Base-by-base conservation (phyloP, 2,888 invertebrate genomes). In the Parapristionchus giblindavisi region DNA sequence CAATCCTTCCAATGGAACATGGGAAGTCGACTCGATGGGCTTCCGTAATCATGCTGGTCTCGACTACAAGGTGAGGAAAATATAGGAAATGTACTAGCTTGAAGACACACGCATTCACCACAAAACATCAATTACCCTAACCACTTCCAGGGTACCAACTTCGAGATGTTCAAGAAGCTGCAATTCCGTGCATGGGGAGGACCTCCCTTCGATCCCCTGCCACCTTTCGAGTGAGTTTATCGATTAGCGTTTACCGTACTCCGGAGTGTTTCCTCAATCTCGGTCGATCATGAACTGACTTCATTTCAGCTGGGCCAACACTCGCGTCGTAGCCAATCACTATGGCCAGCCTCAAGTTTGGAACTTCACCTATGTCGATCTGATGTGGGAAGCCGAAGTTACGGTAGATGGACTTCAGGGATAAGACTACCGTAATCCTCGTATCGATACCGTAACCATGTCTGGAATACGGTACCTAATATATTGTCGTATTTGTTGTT, bases 271-370 rank as follows among this genome's bases (percentile, higher is more conserved):
- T 32, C 38, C 1, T 4, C 56, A 17, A 38, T 32, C 8, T n/a
- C 14, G 52, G 48, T 14, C 58, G 14, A 58, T 8, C 29, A 29
- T 29, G 27, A 14, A 21, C 11, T 58, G 11, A 43, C n/a, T 48
- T 52, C n/a, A 40, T 78, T 84, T 63, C 61, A 86, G 86, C 85
- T 94, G 94, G 94, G 92, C 92, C 60, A 91, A 91, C 66, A 92
- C 92, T 75, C 92, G 90, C 76, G 92, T 92, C 81, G 80, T 79
- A 29, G 78, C 84, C 14, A 80, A 81, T 27, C 94, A 93, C 85
- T 88, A 91, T 78, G 93, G 93, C 1, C 92, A 93, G 11, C 93
- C 94, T 0, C 93, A 93, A 82, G 88, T 91, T 56, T 94, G 93
- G 91, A 90, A 91, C 66, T 94, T 94, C 87, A 90, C 91, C 34